phyloP scores from a whole-genome alignment of 2,113 vertebrate genomes.

The Odobenus rosmarus region DNA sequence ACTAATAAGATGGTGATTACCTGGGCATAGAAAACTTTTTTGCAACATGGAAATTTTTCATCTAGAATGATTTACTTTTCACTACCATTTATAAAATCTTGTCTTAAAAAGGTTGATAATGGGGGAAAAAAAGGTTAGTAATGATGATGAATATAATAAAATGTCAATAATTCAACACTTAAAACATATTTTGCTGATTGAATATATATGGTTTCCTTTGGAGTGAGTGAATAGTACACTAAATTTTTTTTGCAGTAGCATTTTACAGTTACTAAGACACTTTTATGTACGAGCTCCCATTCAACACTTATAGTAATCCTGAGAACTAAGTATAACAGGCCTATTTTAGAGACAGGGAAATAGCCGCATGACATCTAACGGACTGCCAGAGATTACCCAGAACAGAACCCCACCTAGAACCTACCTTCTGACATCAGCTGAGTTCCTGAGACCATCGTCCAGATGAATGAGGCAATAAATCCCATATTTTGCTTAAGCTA shows the following conservation, averaged over 20 bases:
- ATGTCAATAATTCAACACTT: background rate
- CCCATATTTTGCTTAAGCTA: background rate
- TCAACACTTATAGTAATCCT: background rate
- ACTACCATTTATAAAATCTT: background rate
- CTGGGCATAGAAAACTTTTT: background rate
- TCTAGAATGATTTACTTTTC: background rate
- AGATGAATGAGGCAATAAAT: background rate
- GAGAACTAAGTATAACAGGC: background rate
- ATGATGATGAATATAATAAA: background rate
- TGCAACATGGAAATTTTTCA: background rate
- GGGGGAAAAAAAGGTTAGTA: background rate
- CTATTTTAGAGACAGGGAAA: background rate
- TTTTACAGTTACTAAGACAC: background rate
- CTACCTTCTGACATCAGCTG: background rate
- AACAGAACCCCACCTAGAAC: background rate
- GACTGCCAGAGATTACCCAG: background rate
- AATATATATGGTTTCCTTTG: slow-evolving; percentile 4
- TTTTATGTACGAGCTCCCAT: background rate
- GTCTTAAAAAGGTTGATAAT: background rate
- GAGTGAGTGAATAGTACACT: background rate
- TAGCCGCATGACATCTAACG: background rate
- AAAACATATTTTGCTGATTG: slow-evolving; percentile 15
- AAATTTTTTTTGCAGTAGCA: background rate
- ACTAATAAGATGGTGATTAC: background rate
- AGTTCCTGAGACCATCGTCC: background rate